phyloP scores from a whole-genome alignment of 2,113 vertebrate species.

The Phaetusa simplex region DNA sequence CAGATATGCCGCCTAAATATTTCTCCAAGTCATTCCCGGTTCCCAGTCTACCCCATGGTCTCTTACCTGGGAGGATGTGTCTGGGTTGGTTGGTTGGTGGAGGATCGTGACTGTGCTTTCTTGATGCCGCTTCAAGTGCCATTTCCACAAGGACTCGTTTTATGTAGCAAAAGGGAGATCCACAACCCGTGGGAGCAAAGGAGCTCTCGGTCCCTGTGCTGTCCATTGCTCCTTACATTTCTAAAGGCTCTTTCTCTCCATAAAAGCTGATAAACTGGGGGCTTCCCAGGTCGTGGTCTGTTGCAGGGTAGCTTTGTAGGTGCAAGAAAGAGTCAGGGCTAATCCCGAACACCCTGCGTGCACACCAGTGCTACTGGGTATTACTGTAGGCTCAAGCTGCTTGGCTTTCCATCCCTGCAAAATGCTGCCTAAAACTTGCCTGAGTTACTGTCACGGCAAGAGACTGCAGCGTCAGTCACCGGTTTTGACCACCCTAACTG shows the following conservation, averaged over 20 bases:
- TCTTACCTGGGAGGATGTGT: neutral
- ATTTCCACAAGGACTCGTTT: neutral
- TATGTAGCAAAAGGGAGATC: neutral
- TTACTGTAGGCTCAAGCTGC: too few relatives aligned
- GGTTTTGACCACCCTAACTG: neutral
- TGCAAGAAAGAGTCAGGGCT: neutral
- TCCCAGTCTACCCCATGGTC: neutral
- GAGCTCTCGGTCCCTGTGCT: neutral
- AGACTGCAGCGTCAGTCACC: neutral
- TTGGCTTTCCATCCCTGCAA: neutral
- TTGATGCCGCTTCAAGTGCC: neutral
- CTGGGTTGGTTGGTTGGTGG: neutral
- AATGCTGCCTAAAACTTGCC: neutral
- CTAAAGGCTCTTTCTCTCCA: neutral
- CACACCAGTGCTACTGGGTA: neutral
- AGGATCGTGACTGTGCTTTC: neutral
- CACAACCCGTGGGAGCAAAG: accelerated
- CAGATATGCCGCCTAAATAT: neutral
- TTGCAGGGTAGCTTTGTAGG: neutral
- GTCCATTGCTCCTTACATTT: neutral
- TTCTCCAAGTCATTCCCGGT: neutral
- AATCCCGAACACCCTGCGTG: neutral
- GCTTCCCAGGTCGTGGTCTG: neutral
- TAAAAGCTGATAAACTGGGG: neutral
- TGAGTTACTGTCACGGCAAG: neutral